phyloP scores from a whole-genome alignment of 2,797 vertebrate genomes.

The Phataginus tetradactyla region DNA sequence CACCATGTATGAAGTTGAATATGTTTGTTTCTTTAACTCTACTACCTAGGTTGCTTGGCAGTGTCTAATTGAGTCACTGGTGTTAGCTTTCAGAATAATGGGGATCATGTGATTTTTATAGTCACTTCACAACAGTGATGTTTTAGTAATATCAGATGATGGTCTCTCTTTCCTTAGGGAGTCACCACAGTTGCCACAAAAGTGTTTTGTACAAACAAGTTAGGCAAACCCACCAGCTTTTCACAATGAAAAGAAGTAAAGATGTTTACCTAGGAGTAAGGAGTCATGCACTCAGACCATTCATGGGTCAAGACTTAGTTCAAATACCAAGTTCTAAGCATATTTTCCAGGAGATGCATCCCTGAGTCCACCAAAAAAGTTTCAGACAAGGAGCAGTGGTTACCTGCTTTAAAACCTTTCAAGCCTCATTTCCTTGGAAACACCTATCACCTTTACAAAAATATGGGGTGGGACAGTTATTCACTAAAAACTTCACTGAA shows the following conservation, averaged over 20 bases:
- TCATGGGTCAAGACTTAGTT: not conserved
- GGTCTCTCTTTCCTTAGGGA: not conserved
- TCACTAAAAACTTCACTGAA: slow-evolving; percentile 80
- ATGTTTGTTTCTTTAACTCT: slow-evolving; percentile 21
- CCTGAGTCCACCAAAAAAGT: not conserved
- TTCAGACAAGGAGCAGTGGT: slow-evolving; percentile 46
- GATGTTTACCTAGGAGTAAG: not conserved
- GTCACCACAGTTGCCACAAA: not conserved
- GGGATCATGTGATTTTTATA: not conserved
- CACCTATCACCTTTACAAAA: slow-evolving; percentile 63
- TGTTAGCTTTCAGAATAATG: not conserved
- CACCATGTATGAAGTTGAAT: not conserved
- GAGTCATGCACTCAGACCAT: not conserved
- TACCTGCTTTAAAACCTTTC: slow-evolving; percentile 30
- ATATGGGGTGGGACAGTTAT: slow-evolving; percentile 70
- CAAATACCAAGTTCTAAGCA: not conserved
- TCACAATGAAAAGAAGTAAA: not conserved
- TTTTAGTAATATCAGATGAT: slow-evolving; percentile 7
- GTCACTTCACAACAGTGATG: not conserved
- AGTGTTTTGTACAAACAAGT: not conserved
- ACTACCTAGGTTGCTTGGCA: not conserved
- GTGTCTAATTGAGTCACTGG: not conserved
- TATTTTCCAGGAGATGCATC: not conserved
- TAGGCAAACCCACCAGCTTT: not conserved
- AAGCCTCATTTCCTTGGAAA: slow-evolving; percentile 34